These are phyloP conservation scores for Platycheirus rosarum DNA, from an alignment of 2,888 invertebrate species.

Conservation along the genomic window DNA sequence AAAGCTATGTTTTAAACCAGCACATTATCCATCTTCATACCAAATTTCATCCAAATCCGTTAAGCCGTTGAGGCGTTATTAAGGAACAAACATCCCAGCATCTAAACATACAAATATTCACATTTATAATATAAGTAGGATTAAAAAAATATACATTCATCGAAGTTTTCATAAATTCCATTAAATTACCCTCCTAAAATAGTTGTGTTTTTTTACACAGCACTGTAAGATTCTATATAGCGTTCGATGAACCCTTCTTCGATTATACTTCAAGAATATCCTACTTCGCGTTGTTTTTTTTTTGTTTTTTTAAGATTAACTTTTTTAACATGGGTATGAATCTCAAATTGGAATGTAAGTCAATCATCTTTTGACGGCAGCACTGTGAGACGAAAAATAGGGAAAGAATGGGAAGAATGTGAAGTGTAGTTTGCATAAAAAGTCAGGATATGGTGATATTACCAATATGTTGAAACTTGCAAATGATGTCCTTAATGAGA, in stretches of 20 bases:
- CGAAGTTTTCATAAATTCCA: too few relatives aligned
- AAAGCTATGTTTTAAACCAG: too few relatives aligned
- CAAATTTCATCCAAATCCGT: too few relatives aligned
- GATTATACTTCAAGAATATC: slow-evolving; percentile 1
- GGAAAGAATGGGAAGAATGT: background rate
- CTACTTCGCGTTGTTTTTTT: background rate
- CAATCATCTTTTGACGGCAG: background rate
- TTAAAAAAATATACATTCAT: too few relatives aligned
- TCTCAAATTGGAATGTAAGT: slow-evolving; percentile 16
- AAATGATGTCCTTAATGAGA: background rate
- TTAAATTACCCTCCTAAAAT: too few relatives aligned
- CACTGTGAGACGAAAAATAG: background rate
- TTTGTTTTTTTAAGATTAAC: background rate
- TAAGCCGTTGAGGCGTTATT: too few relatives aligned
- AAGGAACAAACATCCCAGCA: too few relatives aligned
- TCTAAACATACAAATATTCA: too few relatives aligned
- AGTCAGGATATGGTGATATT: background rate
- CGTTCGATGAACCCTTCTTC: slow-evolving; percentile 23
- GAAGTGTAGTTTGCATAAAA: background rate
- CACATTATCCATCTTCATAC: too few relatives aligned
- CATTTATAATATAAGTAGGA: too few relatives aligned
- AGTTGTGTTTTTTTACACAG: too few relatives aligned
- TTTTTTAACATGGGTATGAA: slow-evolving; percentile 6
- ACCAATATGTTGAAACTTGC: background rate
- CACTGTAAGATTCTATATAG: slow-evolving; percentile 9